These are phyloP conservation scores for Otus sunia DNA, from an alignment of 2,113 vertebrate species.

Conservation along the genomic window DNA sequence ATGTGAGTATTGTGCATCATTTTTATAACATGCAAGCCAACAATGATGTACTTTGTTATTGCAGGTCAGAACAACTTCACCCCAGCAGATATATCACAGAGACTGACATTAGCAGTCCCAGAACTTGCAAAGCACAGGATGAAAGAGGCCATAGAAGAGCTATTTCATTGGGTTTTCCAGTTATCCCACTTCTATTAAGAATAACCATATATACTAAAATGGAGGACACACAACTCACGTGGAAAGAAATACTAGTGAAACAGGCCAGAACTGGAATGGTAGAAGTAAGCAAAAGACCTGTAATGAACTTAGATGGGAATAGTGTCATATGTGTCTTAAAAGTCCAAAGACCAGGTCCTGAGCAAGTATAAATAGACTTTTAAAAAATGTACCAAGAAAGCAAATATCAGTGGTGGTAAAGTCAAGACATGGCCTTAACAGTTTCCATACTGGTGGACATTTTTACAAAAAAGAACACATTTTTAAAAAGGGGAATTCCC, in stretches of 20 bases:
- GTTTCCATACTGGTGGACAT: not conserved
- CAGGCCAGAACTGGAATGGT: not conserved
- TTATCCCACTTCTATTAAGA: not conserved
- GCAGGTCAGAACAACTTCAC: constrained; percentile 53
- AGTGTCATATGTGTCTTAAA: not conserved
- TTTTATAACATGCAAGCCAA: constrained; percentile 64
- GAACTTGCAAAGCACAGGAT: not conserved
- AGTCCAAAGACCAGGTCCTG: not conserved
- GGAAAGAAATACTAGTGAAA: not conserved
- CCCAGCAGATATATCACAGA: constrained; percentile 38
- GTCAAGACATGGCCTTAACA: not conserved
- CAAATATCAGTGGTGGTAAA: not conserved
- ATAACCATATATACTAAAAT: not conserved
- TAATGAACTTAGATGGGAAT: not conserved
- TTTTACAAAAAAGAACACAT: not conserved
- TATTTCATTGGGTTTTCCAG: not conserved
- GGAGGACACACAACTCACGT: not conserved
- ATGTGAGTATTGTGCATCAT: constrained; percentile 62
- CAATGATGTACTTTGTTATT: constrained; percentile 57
- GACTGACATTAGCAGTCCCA: constrained; percentile 1
- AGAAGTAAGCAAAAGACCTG: not conserved
- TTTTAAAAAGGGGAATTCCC: not conserved
- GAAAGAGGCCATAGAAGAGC: not conserved
- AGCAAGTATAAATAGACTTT: not conserved
- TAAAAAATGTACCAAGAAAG: not conserved